Percentiles rank a stretch among this genome's conserved stretches.
phyloP scores from a whole-genome alignment of 1,140 invertebrate genomes.

The Theocolax elegans region DNA sequence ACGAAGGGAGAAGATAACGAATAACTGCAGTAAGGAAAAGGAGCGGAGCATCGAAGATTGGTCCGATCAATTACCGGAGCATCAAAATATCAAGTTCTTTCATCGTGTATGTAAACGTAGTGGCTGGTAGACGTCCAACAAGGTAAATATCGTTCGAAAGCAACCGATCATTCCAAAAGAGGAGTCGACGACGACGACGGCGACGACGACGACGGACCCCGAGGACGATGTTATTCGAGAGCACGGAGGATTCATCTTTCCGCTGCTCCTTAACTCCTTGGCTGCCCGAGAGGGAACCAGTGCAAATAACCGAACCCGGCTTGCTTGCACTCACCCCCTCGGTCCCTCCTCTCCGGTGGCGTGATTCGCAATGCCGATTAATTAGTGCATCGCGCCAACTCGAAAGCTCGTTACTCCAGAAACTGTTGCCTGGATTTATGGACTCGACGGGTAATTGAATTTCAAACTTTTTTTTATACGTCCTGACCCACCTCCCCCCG shows the following conservation, averaged over 20 bases:
- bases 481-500: background rate
- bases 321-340: background rate
- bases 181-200: background rate
- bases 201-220: background rate
- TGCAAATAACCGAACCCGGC: background rate
- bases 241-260: background rate
- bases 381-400: constrained; percentile 28
- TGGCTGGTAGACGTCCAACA: no score
- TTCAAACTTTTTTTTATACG: constrained; percentile 8
- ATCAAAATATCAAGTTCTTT: no score
- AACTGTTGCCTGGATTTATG: constrained; percentile 9
- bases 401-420: constrained; percentile 10
- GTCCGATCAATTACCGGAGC: no score
- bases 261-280: background rate
- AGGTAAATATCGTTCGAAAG: background rate
- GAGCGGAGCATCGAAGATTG: no score
- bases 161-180: no score
- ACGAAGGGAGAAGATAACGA: no score
- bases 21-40: no score
- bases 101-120: no score
- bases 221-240: background rate
- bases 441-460: constrained; percentile 18
- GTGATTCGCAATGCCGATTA: constrained; percentile 26
- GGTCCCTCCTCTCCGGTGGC: constrained; percentile 15
- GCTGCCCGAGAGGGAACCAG: background rate